phyloP scores from a whole-genome alignment of 1,140 invertebrate species.

The Danaus plexippus region DNA sequence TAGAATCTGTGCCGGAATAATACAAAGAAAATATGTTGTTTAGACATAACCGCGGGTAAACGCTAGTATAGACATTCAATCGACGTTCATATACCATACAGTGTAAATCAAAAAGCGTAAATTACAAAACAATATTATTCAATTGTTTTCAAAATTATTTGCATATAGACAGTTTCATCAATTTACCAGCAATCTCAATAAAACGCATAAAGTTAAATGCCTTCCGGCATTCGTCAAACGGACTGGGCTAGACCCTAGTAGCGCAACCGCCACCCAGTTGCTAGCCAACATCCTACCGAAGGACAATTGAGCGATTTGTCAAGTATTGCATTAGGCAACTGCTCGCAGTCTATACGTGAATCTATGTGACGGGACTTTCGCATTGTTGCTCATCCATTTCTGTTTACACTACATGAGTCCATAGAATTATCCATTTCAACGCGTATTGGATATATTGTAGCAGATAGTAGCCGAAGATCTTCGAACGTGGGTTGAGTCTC shows the following conservation, averaged over 20 bases:
- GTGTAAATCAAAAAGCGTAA: too few relatives aligned
- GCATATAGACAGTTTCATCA: constrained; percentile 22
- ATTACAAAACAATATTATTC: too few relatives aligned
- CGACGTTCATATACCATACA: too few relatives aligned
- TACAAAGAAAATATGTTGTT: too few relatives aligned
- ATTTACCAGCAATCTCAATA: constrained; percentile 47
- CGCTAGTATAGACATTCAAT: too few relatives aligned
- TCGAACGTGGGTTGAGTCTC: constrained; percentile 47
- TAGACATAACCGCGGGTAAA: too few relatives aligned
- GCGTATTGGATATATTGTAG: constrained; percentile 51
- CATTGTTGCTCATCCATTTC: constrained; percentile 34
- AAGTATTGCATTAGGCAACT: constrained; percentile 43
- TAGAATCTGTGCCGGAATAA: too few relatives aligned
- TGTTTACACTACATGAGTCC: constrained; percentile 30
- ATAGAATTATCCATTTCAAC: constrained; percentile 31
- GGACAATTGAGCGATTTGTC: constrained; percentile 70
- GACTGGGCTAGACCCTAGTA: constrained; percentile 31
- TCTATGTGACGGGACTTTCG: constrained; percentile 27
- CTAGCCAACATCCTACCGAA: constrained; percentile 15
- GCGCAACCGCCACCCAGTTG: constrained; percentile 49
- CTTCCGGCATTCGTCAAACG: constrained; percentile 56
- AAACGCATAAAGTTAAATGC: constrained; percentile 50
- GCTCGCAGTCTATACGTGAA: constrained; percentile 39
- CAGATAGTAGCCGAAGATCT: constrained; percentile 45
- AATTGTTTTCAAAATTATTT: constrained; percentile 11